Evolutionary conservation across 1,140 invertebrate genomes (phyloP).

Genomic region (Matsumurasca onukii): DNA sequence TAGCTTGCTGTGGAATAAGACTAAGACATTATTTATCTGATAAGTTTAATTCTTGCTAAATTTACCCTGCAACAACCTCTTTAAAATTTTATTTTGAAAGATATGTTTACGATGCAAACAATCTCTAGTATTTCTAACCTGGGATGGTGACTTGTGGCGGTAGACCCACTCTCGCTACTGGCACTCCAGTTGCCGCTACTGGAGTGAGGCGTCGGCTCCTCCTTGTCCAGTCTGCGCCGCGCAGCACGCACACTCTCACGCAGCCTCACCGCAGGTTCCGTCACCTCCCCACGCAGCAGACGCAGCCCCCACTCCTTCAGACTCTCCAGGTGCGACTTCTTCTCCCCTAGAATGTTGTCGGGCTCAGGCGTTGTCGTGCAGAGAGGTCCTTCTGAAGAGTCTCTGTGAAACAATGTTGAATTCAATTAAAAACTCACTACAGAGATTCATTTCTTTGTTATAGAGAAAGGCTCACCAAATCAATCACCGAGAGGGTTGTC

Average conservation of each 20-base stretch:
- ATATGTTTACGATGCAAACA: too few relatives aligned
- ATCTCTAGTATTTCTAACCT: too few relatives aligned
- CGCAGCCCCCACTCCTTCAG: conserved; percentile 81
- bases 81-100: too few relatives aligned
- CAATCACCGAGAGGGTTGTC: too few relatives aligned
- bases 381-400: conserved; percentile 51
- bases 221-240: conserved; percentile 45
- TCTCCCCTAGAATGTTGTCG: conserved; percentile 53
- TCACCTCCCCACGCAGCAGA: conserved; percentile 68
- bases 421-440: conserved; percentile 4
- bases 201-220: conserved; percentile 72
- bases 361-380: conserved; percentile 53
- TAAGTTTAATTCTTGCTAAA: too few relatives aligned
- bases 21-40: too few relatives aligned
- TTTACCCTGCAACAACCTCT: too few relatives aligned
- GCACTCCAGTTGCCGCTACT: conserved; percentile 94
- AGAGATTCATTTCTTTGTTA: conserved; percentile 11
- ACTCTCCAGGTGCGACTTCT: conserved; percentile 75
- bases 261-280: conserved; percentile 37
- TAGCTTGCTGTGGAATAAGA: too few relatives aligned
- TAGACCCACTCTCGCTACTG: conserved; percentile 84
- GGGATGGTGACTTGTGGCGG: conserved; percentile 60
- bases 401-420: conserved; percentile 48
- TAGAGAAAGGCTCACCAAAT: background rate
- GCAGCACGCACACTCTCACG: conserved; percentile 33